Percentiles rank a stretch among this genome's conserved stretches.
These are phyloP conservation scores for Sitta europaea DNA, from an alignment of 2,113 vertebrate genomes.

Conservation along the genomic window DNA sequence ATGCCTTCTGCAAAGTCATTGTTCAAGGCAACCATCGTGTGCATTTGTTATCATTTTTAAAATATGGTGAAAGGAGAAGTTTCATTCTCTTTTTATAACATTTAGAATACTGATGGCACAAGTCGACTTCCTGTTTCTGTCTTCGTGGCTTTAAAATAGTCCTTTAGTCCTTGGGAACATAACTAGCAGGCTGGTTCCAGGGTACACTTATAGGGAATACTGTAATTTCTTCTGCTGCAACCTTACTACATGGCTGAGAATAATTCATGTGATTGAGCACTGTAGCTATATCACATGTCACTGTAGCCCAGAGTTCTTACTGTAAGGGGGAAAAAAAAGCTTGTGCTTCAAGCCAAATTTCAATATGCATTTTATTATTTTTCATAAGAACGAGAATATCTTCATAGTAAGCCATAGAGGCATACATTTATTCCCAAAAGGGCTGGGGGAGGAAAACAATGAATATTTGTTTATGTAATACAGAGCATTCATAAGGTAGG, in stretches of 20 bases:
- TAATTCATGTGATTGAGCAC: neutral
- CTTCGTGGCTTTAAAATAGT: neutral
- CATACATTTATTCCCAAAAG: neutral
- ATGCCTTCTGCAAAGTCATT: neutral
- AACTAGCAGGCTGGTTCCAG: neutral
- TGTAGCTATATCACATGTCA: neutral
- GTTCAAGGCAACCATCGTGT: neutral
- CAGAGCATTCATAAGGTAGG: neutral
- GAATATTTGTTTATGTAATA: neutral
- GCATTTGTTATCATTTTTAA: neutral
- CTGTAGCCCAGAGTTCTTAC: neutral
- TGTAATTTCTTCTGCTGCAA: neutral
- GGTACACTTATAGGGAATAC: neutral
- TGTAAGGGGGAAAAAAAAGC: neutral
- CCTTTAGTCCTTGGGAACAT: neutral
- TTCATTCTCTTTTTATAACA: neutral
- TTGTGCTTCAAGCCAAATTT: neutral
- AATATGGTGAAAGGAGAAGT: neutral
- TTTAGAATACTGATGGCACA: neutral
- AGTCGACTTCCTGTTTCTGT: neutral
- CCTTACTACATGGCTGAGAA: neutral
- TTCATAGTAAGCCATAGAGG: neutral
- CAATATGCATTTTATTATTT: neutral
- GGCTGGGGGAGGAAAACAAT: neutral
- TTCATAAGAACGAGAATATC: neutral